Evolutionary conservation across 2,888 invertebrate species (phyloP).

Genomic region (Mythimna pallens): DNA sequence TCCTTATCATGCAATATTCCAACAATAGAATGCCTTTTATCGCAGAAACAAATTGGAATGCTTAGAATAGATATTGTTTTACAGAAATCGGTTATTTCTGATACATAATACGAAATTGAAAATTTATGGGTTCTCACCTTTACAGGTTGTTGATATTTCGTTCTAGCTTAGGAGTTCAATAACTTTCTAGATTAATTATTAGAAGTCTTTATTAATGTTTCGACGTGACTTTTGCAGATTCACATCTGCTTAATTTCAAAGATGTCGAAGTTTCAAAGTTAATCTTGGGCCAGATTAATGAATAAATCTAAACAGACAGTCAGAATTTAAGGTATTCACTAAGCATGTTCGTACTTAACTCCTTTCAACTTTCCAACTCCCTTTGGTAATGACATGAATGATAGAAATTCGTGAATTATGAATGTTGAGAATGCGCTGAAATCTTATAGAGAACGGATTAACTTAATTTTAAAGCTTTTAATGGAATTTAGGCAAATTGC

Average conservation of each 20-base stretch:
- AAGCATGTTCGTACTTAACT: constrained; percentile 1
- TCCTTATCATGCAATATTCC: not conserved
- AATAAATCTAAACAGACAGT: constrained; percentile 13
- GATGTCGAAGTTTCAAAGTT: constrained; percentile 10
- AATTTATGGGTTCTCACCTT: constrained; percentile 2
- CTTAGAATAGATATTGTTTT: constrained; percentile 1
- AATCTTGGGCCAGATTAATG: constrained; percentile 8
- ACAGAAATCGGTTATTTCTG: constrained; percentile 10
- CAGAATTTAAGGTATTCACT: constrained; percentile 9
- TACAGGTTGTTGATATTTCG: not conserved
- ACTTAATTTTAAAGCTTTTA: constrained; percentile 22
- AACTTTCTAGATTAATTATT: constrained; percentile 6
- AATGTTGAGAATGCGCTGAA: constrained; percentile 35
- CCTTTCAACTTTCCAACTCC: constrained; percentile 10
- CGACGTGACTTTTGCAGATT: constrained; percentile 10
- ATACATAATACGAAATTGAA: constrained; percentile 4
- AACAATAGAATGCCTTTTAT: constrained; percentile 7
- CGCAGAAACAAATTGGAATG: constrained; percentile 17
- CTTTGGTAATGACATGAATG: constrained; percentile 10
- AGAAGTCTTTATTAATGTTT: not conserved
- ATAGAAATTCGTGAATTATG: constrained; percentile 21
- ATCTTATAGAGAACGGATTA: constrained; percentile 21
- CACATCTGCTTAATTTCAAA: constrained; percentile 6
- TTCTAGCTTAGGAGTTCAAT: constrained; percentile 1
- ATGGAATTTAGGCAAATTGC: constrained; percentile 31